phyloP scores from a whole-genome alignment of 2,888 invertebrate species.

The Ptychoptera albimana region DNA sequence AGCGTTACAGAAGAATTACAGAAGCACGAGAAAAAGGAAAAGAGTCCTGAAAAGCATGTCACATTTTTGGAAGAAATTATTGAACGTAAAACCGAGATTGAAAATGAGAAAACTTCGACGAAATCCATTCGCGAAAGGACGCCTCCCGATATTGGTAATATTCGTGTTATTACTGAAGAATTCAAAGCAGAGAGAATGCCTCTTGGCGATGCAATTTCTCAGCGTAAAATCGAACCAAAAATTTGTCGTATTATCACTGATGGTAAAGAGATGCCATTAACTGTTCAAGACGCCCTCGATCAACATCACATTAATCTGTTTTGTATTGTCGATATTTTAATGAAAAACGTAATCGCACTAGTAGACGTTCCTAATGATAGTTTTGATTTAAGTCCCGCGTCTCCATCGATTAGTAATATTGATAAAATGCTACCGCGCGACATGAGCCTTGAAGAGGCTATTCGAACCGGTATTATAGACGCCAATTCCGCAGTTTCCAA shows the following conservation, averaged over 20 bases:
- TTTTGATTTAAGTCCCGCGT: slow-evolving; percentile 26
- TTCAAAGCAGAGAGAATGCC: slow-evolving; percentile 25
- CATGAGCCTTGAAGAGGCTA: slow-evolving; percentile 69
- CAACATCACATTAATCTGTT: slow-evolving; percentile 50
- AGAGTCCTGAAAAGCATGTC: background rate
- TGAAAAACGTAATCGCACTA: slow-evolving; percentile 44
- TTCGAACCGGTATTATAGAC: slow-evolving; percentile 64
- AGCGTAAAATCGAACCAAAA: slow-evolving; percentile 48
- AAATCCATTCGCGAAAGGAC: background rate
- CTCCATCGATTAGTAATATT: slow-evolving; percentile 31
- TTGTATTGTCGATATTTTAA: slow-evolving; percentile 48
- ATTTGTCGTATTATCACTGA: slow-evolving; percentile 44
- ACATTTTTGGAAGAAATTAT: background rate
- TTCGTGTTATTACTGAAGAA: no score
- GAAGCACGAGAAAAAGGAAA: slow-evolving; percentile 4
- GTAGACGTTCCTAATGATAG: slow-evolving; percentile 30
- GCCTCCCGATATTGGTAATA: background rate
- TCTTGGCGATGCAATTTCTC: slow-evolving; percentile 45
- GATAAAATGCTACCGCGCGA: slow-evolving; percentile 43
- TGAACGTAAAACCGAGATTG: slow-evolving; percentile 4
- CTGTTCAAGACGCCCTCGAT: slow-evolving; percentile 52
- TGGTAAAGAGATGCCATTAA: slow-evolving; percentile 42
- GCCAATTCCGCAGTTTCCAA: slow-evolving; percentile 61
- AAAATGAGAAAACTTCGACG: background rate
- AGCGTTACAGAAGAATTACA: slow-evolving; percentile 3